Conservation (phyloP, 2,797 vertebrate species). For the Morus bassanus region DNA sequence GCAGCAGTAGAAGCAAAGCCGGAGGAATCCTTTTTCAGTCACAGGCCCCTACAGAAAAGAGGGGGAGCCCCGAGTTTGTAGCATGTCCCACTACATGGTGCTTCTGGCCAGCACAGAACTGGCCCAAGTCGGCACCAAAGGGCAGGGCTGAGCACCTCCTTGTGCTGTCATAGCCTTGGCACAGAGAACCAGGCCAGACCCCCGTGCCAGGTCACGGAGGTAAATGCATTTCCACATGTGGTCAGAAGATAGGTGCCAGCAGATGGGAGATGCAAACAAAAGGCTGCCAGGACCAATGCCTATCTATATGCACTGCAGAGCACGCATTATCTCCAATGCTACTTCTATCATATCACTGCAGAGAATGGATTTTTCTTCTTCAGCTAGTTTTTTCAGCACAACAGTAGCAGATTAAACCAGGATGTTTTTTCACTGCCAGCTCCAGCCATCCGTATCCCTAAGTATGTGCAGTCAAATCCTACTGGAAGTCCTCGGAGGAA, state of each 20-base stretch:
- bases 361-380: not conserved
- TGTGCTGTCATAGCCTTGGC: not conserved
- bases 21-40: not conserved
- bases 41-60: not conserved
- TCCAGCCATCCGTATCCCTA: not conserved
- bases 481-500: not conserved
- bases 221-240: not conserved
- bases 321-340: not conserved
- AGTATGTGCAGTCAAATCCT: not conserved
- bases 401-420: not conserved
- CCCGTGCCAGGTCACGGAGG: fast-evolving
- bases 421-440: not conserved
- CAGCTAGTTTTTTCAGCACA: not conserved
- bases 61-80: fast-evolving
- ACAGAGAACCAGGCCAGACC: fast-evolving
- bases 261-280: not conserved
- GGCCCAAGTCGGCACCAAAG: not conserved
- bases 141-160: not conserved
- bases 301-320: not conserved
- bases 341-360: not conserved
- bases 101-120: not conserved
- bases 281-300: not conserved
- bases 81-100: not conserved
- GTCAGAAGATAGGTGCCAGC: not conserved
- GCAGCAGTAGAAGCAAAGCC: not conserved